phyloP scores from a whole-genome alignment of 2,888 invertebrate species.

The Hylaea fasciaria region DNA sequence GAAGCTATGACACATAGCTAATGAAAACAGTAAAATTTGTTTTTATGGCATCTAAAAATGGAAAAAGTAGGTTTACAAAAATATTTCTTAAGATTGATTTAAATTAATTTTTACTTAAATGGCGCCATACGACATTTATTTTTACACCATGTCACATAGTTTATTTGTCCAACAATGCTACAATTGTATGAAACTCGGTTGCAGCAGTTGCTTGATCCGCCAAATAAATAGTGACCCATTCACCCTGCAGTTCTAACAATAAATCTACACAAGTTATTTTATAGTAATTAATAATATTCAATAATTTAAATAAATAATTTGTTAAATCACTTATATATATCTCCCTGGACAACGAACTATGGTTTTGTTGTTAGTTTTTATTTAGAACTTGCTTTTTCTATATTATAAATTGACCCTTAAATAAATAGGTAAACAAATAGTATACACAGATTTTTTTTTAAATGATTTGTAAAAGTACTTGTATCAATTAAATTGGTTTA shows the following conservation, averaged over 20 bases:
- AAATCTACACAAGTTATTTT: constrained; percentile 42
- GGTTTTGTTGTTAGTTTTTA: neutral
- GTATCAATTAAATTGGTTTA: no score
- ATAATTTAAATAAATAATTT: constrained; percentile 53
- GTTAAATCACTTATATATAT: constrained; percentile 50
- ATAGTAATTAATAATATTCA: constrained; percentile 47
- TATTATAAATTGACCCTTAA: no score
- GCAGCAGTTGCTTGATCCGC: constrained; percentile 24
- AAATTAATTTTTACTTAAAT: constrained; percentile 18
- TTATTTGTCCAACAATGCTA: constrained; percentile 44
- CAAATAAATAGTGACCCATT: constrained; percentile 49
- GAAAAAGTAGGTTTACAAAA: neutral
- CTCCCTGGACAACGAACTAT: constrained; percentile 48
- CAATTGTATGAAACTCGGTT: neutral
- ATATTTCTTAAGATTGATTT: neutral
- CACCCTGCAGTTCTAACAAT: constrained; percentile 51
- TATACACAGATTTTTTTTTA: no score
- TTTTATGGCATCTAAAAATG: no score
- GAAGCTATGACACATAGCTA: no score
- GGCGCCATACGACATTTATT: constrained; percentile 25
- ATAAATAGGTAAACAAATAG: no score
- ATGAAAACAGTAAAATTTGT: no score
- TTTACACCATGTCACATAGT: constrained; percentile 44
- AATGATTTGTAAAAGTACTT: no score
- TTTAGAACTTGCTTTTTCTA: neutral